Conservation (phyloP, 2,888 invertebrate genomes). For the Heliconius hortense region DNA sequence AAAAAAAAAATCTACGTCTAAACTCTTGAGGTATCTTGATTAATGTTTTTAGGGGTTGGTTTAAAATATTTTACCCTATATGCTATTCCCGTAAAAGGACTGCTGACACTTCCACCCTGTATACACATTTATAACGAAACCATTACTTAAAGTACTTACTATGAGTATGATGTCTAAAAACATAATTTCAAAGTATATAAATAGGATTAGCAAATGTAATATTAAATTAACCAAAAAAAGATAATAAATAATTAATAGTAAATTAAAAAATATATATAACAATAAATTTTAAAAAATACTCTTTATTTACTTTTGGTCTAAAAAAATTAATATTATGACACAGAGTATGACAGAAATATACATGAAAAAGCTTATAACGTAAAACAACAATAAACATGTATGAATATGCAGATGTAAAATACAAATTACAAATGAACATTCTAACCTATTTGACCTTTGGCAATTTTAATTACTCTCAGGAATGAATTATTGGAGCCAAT, state of each 20-base stretch:
- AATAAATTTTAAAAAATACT: too few species aligned
- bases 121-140: too few species aligned
- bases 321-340: background rate
- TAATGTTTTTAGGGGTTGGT: too few species aligned
- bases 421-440: conserved; percentile 7
- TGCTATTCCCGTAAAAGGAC: too few species aligned
- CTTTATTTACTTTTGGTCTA: background rate
- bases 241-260: too few species aligned
- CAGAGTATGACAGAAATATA: background rate
- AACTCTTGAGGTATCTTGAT: too few species aligned
- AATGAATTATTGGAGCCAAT: conserved; percentile 15
- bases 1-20: too few species aligned
- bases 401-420: background rate
- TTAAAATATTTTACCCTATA: too few species aligned
- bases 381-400: background rate
- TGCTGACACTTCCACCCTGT: too few species aligned
- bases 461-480: conserved; percentile 9
- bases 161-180: background rate
- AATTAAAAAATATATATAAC: too few species aligned
- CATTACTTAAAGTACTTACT: too few species aligned
- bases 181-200: background rate
- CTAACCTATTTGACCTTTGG: conserved; percentile 12
- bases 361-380: background rate
- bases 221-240: background rate
- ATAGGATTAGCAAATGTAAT: background rate